Evolutionary conservation across 2,113 vertebrate genomes (phyloP), one percentile per base, ranked within the genome.

Genomic region (Rhea pennata): DNA sequence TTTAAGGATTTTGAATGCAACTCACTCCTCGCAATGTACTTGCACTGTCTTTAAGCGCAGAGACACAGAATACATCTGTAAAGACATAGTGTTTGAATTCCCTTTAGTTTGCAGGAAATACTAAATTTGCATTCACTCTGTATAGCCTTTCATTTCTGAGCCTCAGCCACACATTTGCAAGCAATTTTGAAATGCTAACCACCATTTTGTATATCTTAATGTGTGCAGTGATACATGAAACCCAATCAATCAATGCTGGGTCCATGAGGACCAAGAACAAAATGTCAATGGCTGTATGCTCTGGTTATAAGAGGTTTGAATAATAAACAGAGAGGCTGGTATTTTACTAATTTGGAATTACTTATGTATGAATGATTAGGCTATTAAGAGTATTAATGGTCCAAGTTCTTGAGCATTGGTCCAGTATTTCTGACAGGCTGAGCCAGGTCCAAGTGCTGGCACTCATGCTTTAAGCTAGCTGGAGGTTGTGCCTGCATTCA

Each of bases 21-120:
- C 10, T 9, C 20, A 33, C 33, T 67, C 11, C 81, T 53, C 48
- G 50, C 15, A 39, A 44, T 0, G 0, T 48, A 6, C 5, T 23
- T 71, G 16, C 3, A 15, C 40, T 70, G 42, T 46, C 58, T 61
- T 61, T 75, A 77, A 74, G 15, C 26, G 3, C 4, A 9, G 46
- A 44, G 53, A 5, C 36, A n/a, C 3, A 40, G 31, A 82, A 31
- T 44, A 5, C 1, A 1, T 1, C 8, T 23, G 5, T 23, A 42
- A 83, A 56, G 39, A 10, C 23, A 24, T 5, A 48, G 10, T 15
- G 15, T 69, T 73, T 73, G 19, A 87, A 36, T 69, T 69, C 40
- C 36, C 21, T 89, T 84, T 58, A 26, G 50, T 46, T 66, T 48
- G 22, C 73, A 69, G 56, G 39, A 86, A 93, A 74, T 17, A n/a